phyloP scores from a whole-genome alignment of 2,113 vertebrate species.

The Noctilio leporinus region DNA sequence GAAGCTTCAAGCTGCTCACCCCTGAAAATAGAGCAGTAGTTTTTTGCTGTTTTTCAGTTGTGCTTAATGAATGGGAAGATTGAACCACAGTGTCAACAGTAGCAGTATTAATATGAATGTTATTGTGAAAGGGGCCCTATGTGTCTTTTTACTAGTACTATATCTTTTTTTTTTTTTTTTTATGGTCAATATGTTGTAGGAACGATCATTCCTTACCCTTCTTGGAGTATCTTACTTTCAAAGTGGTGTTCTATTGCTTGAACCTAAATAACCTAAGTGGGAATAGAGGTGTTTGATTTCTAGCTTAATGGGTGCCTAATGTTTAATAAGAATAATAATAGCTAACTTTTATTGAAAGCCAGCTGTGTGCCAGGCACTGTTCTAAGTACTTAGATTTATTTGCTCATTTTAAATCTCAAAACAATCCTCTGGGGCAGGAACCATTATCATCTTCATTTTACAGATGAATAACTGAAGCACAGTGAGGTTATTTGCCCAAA shows the following conservation, averaged over 20 bases:
- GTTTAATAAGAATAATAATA: constrained; percentile 43
- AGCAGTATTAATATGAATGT: not conserved
- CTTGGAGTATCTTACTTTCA: constrained; percentile 14
- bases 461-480: not conserved
- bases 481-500: not conserved
- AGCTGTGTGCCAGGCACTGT: not conserved
- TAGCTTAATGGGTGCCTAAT: not conserved
- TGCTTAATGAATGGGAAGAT: not conserved
- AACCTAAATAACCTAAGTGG: not conserved
- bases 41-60: not conserved
- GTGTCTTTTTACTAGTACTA: not conserved
- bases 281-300: not conserved
- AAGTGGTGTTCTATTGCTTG: not conserved
- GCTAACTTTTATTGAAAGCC: constrained; percentile 3
- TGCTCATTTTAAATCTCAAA: not conserved
- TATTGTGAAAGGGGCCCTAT: not conserved
- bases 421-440: not conserved
- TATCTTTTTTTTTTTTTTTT: constrained; percentile 14
- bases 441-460: not conserved
- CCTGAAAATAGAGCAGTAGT: not conserved
- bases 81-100: not conserved
- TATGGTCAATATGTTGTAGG: not conserved
- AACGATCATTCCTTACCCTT: constrained; percentile 1
- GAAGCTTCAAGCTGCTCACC: not conserved
- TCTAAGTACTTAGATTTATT: not conserved